Percentiles rank a stretch among this genome's conserved stretches.
These are phyloP conservation scores for Dicerorhinus sumatrensis DNA, from an alignment of 2,113 vertebrate genomes.

Conservation along the genomic window DNA sequence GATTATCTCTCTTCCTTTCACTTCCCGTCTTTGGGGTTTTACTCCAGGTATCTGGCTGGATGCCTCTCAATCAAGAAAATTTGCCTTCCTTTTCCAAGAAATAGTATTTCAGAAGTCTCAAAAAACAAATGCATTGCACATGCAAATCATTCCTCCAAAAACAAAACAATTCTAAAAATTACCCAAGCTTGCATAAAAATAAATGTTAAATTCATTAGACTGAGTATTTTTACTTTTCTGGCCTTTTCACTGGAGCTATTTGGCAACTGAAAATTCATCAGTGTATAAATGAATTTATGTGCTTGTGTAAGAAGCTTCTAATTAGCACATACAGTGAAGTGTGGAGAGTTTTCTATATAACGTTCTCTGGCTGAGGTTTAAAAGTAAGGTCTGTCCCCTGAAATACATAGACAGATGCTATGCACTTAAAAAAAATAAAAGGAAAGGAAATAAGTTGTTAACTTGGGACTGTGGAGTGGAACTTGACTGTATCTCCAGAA, in stretches of 20 bases:
- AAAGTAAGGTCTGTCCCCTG: conserved; percentile 71
- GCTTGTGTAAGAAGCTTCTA: conserved; percentile 66
- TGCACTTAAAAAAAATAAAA: conserved; percentile 51
- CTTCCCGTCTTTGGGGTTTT: conserved; percentile 2
- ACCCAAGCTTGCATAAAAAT: conserved; percentile 53
- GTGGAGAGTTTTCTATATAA: conserved; percentile 1
- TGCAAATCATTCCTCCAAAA: conserved; percentile 45
- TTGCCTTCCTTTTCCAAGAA: conserved; percentile 34
- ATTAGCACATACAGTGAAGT: conserved; percentile 75
- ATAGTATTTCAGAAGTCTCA: conserved; percentile 3
- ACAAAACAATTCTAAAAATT: conserved; percentile 58
- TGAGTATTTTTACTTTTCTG: not conserved
- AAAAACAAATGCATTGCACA: not conserved
- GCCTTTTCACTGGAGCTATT: conserved; percentile 57
- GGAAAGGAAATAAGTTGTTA: conserved; percentile 67
- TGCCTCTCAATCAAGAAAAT: not conserved
- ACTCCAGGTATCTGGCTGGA: not conserved
- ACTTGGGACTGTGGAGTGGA: conserved; percentile 62
- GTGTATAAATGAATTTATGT: conserved; percentile 51
- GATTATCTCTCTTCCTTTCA: conserved; percentile 4
- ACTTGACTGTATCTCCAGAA: conserved; percentile 55
- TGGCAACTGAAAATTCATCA: conserved; percentile 71
- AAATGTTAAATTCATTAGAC: conserved; percentile 71
- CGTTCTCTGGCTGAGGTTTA: conserved; percentile 47
- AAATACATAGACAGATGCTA: conserved; percentile 72